A percentile compares a stretch with the other conserved stretches of the same genome.
Evolutionary conservation across 2,888 invertebrate species (phyloP).

Genomic region (Thereva unica): DNA sequence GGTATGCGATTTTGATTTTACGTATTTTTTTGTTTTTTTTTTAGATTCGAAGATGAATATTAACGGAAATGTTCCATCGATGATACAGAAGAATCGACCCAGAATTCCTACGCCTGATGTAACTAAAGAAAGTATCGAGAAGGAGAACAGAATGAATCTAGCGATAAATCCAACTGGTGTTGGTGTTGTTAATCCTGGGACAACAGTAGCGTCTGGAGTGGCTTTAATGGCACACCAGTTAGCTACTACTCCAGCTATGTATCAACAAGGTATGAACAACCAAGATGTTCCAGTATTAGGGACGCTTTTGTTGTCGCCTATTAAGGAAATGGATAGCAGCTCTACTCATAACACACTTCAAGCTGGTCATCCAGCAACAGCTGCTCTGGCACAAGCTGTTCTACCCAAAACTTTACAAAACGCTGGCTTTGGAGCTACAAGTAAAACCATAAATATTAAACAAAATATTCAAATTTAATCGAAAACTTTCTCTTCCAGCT

Average conservation of each 20-base stretch:
- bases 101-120: conserved; percentile 88
- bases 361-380: conserved; percentile 73
- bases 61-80: conserved; percentile 68
- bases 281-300: conserved; percentile 75
- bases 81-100: conserved; percentile 66
- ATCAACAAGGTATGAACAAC: conserved; percentile 53
- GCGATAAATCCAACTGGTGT: conserved; percentile 54
- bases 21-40: conserved; percentile 39
- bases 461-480: background rate
- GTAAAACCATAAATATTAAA: background rate
- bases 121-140: conserved; percentile 76
- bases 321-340: conserved; percentile 79
- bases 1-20: too few species aligned
- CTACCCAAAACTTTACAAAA: conserved; percentile 59
- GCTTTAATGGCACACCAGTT: conserved; percentile 70
- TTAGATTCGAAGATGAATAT: conserved; percentile 66
- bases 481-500: conserved; percentile 1
- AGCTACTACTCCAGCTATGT: conserved; percentile 60
- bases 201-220: conserved; percentile 62
- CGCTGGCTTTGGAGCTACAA: conserved; percentile 43
- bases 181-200: background rate
- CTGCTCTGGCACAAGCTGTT: conserved; percentile 79
- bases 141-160: conserved; percentile 66
- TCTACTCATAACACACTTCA: conserved; percentile 76
- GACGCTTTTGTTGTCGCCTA: conserved; percentile 77